phyloP scores from a whole-genome alignment of 1,140 invertebrate species.

The Drosophila parvula region DNA sequence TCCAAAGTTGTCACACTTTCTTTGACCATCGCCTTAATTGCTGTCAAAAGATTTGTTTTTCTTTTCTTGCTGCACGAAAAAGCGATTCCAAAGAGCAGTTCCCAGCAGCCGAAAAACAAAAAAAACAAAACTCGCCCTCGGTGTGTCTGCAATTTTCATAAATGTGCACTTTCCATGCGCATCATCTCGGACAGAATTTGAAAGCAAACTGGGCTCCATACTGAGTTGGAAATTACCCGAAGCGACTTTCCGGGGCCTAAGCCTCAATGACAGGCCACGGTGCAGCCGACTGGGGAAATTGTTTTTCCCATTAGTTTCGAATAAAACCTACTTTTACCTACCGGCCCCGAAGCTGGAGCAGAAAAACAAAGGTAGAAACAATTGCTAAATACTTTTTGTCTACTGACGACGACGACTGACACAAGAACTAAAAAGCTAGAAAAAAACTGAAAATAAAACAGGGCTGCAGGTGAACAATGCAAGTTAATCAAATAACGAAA shows the following conservation, averaged over 20 bases:
- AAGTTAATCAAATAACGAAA: slow-evolving; percentile 82
- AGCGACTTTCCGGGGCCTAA: slow-evolving; percentile 37
- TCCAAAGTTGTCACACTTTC: slow-evolving; percentile 57
- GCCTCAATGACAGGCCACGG: slow-evolving; percentile 50
- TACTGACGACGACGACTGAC: slow-evolving; percentile 29
- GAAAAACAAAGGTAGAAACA: slow-evolving; percentile 53
- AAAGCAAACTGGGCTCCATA: slow-evolving; percentile 44
- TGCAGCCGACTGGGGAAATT: slow-evolving; percentile 49
- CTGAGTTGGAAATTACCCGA: slow-evolving; percentile 43
- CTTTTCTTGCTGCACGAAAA: slow-evolving; percentile 50
- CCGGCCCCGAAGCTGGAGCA: slow-evolving; percentile 47
- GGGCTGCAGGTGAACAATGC: slow-evolving; percentile 74
- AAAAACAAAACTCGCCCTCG: slow-evolving; percentile 18
- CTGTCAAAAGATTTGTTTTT: slow-evolving; percentile 25
- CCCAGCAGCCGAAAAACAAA: slow-evolving; percentile 15
- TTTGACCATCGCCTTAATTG: slow-evolving; percentile 56
- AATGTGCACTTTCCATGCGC: slow-evolving; percentile 67
- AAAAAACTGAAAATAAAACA: slow-evolving; percentile 14
- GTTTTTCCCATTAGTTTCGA: slow-evolving; percentile 71
- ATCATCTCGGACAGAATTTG: slow-evolving; percentile 62
- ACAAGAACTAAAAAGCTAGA: slow-evolving; percentile 11
- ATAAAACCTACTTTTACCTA: slow-evolving; percentile 76
- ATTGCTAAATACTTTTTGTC: slow-evolving; percentile 69
- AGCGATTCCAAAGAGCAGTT: slow-evolving; percentile 36
- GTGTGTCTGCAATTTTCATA: slow-evolving; percentile 68